phyloP scores from a whole-genome alignment of 2,888 invertebrate genomes.

The Endomychus coccineus region DNA sequence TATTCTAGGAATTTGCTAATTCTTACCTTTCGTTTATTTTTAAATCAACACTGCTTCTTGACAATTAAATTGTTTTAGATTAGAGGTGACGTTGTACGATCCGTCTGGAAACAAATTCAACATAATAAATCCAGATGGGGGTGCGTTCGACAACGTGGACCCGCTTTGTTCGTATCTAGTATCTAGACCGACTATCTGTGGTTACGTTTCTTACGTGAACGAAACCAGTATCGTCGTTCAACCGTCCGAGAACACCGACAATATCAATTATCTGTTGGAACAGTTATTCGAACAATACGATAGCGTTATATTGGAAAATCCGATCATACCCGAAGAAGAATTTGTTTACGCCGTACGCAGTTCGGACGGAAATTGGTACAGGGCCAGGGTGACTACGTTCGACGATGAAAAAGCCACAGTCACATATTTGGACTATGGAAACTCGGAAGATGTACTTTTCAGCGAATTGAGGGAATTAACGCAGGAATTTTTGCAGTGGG shows the following conservation, averaged over 20 bases:
- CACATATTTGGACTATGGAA: constrained; percentile 65
- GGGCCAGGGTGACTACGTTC: constrained; percentile 49
- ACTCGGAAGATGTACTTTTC: constrained; percentile 50
- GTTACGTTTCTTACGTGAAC: constrained; percentile 53
- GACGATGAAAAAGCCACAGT: constrained; percentile 47
- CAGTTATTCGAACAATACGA: constrained; percentile 55
- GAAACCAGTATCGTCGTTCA: constrained; percentile 59
- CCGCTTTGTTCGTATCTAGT: constrained; percentile 58
- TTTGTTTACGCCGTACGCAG: constrained; percentile 52
- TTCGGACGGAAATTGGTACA: constrained; percentile 63
- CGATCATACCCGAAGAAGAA: constrained; percentile 46
- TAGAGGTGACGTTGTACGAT: constrained; percentile 60
- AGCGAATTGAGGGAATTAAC: constrained; percentile 28
- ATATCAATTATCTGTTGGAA: constrained; percentile 44
- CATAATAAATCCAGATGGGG: constrained; percentile 49
- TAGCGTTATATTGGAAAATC: constrained; percentile 34
- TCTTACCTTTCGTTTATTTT: no score
- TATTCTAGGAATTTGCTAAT: no score
- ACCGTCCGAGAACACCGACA: constrained; percentile 44
- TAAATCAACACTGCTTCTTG: no score
- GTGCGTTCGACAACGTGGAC: constrained; percentile 47
- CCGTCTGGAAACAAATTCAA: constrained; percentile 46
- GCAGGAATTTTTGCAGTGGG: constrained; percentile 30
- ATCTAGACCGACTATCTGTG: constrained; percentile 51
- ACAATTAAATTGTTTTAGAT: no score